A percentile compares a stretch with the other conserved stretches of the same genome.
phyloP scores from a whole-genome alignment of 2,113 vertebrate genomes.

The Misgurnus mizolepis region DNA sequence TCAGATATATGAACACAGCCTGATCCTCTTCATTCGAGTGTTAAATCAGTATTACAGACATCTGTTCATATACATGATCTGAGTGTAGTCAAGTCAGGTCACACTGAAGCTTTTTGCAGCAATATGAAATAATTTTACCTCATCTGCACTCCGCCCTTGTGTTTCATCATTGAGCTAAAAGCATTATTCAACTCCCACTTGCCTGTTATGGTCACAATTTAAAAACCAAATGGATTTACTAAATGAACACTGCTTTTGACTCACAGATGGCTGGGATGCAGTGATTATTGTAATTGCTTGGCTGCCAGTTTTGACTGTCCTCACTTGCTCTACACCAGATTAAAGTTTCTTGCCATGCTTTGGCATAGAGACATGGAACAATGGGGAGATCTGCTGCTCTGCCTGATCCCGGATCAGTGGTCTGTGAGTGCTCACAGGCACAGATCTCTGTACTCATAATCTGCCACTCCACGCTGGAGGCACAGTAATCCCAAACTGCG shows the following conservation, averaged over 20 bases:
- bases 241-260: conserved; percentile 45
- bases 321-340: conserved; percentile 34
- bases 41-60: conserved; percentile 68
- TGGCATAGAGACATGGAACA: conserved; percentile 45
- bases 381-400: conserved; percentile 21
- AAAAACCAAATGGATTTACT: conserved; percentile 50
- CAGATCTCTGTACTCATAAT: conserved; percentile 68
- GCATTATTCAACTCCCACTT: background rate
- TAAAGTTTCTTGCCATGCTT: conserved; percentile 51
- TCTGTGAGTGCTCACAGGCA: conserved; percentile 57
- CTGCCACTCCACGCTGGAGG: conserved; percentile 63
- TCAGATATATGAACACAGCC: conserved; percentile 61
- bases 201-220: conserved; percentile 41
- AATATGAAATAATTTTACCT: background rate
- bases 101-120: conserved; percentile 32
- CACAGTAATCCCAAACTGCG: conserved; percentile 65
- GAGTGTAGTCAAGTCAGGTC: conserved; percentile 69
- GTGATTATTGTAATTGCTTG: conserved; percentile 70
- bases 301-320: conserved; percentile 64
- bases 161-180: conserved; percentile 15
- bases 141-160: background rate
- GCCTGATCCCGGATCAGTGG: conserved; percentile 49
- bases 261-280: conserved; percentile 58
- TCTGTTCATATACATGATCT: conserved; percentile 64
- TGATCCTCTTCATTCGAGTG: conserved; percentile 63